A percentile compares a stretch with the other conserved stretches of the same genome.
phyloP scores from a whole-genome alignment of 2,113 vertebrate species.

The Neolamprologus sp. region DNA sequence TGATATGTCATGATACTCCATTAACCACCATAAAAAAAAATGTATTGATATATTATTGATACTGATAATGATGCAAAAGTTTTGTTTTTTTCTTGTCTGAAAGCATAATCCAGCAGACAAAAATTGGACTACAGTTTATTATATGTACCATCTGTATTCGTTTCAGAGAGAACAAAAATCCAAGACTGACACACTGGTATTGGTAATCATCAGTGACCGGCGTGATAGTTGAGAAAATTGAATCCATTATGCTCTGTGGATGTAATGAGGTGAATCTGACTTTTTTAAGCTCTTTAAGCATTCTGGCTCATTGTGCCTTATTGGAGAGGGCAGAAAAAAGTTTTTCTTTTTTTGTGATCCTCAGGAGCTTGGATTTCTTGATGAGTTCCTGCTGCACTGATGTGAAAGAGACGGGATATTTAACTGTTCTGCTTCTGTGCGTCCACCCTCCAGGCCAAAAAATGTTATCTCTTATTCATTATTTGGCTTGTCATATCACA shows the following conservation, averaged over 20 bases:
- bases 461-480: slow-evolving; percentile 4
- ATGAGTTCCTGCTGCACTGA: neutral
- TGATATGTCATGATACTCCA: neutral
- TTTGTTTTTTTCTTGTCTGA: neutral
- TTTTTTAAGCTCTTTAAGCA: neutral
- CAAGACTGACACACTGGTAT: neutral
- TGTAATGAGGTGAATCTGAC: neutral
- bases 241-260: neutral
- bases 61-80: neutral
- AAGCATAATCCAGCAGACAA: neutral
- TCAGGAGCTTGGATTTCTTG: neutral
- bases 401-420: neutral
- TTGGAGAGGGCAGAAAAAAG: neutral
- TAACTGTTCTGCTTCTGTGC: neutral
- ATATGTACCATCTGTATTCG: neutral
- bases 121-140: neutral
- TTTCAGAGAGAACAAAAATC: neutral
- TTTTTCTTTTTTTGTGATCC: neutral
- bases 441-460: neutral
- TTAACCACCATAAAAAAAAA: neutral
- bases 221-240: neutral
- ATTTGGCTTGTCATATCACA: neutral
- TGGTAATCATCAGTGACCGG: neutral
- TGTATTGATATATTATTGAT: neutral
- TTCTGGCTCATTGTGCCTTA: neutral